A percentile compares a stretch with the other conserved stretches of the same genome.
Conservation (phyloP, 2,113 vertebrate genomes). For the Rhineura floridana region DNA sequence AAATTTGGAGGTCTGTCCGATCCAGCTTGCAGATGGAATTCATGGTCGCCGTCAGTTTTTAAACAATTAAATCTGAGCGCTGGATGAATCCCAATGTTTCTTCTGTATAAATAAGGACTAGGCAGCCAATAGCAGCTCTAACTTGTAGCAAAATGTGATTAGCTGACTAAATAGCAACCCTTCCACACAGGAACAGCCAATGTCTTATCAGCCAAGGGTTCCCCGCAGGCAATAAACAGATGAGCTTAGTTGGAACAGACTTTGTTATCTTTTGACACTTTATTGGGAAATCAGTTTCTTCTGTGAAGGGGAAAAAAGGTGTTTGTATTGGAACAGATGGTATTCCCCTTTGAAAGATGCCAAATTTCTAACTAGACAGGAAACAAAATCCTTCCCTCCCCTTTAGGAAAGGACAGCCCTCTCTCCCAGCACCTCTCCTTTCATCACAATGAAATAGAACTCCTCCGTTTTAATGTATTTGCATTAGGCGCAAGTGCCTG, state of each 20-base stretch:
- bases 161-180: slow-evolving; percentile 33
- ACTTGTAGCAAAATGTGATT: background rate
- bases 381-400: background rate
- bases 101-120: rapidly evolving
- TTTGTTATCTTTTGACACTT: slow-evolving; percentile 62
- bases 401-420: background rate
- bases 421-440: background rate
- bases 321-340: slow-evolving; percentile 18
- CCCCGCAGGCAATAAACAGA: slow-evolving; percentile 56
- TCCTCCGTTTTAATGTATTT: background rate
- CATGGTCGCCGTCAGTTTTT: background rate
- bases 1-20: background rate
- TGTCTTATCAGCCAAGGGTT: slow-evolving; percentile 58
- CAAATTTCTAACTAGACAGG: slow-evolving; percentile 18
- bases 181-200: slow-evolving; percentile 8
- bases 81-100: rapidly evolving
- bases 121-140: background rate
- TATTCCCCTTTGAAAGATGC: background rate
- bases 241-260: slow-evolving; percentile 62
- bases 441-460: background rate
- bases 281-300: slow-evolving; percentile 54
- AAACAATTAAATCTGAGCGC: background rate
- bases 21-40: background rate
- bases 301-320: slow-evolving; percentile 29
- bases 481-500: background rate